These are phyloP conservation scores for Silurus meridionalis DNA, from an alignment of 2,113 vertebrate species.

Conservation along the genomic window DNA sequence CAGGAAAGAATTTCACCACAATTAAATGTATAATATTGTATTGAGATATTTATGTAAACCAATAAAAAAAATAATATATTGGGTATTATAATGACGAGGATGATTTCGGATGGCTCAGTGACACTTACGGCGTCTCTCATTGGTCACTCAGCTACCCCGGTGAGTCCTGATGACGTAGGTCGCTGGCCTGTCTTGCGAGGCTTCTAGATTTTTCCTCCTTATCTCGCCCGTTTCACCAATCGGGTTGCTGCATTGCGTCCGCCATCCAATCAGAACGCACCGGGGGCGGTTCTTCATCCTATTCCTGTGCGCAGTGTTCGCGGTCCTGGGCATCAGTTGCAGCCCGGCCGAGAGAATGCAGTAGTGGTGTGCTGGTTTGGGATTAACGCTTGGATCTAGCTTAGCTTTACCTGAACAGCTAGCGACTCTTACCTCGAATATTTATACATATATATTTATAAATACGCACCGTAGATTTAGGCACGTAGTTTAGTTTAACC, in stretches of 20 bases:
- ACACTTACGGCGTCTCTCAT: slow-evolving; percentile 1
- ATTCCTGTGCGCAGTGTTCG: slow-evolving; percentile 56
- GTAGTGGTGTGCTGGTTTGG: slow-evolving; percentile 60
- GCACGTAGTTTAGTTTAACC: neutral
- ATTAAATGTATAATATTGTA: too few species aligned
- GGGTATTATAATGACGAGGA: neutral
- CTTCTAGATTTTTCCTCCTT: slow-evolving; percentile 74
- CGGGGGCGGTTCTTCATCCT: slow-evolving; percentile 58
- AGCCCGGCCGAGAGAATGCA: slow-evolving; percentile 67
- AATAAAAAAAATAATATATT: too few species aligned
- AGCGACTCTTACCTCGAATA: slow-evolving; percentile 55
- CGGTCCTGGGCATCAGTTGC: slow-evolving; percentile 48
- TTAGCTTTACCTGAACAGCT: slow-evolving; percentile 66
- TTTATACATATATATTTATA: neutral
- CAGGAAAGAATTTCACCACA: too few species aligned
- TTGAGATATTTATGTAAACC: too few species aligned
- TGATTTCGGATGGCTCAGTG: neutral
- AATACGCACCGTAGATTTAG: slow-evolving; percentile 14
- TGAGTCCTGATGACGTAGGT: slow-evolving; percentile 47
- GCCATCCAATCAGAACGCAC: slow-evolving; percentile 58
- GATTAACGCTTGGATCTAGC: slow-evolving; percentile 70
- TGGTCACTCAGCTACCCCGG: slow-evolving; percentile 31
- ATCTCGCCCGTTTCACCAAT: slow-evolving; percentile 64
- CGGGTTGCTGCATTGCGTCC: neutral
- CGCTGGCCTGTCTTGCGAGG: slow-evolving; percentile 38